Evolutionary conservation across 2,797 vertebrate genomes (phyloP).

Genomic region (Micromesistius poutassou): DNA sequence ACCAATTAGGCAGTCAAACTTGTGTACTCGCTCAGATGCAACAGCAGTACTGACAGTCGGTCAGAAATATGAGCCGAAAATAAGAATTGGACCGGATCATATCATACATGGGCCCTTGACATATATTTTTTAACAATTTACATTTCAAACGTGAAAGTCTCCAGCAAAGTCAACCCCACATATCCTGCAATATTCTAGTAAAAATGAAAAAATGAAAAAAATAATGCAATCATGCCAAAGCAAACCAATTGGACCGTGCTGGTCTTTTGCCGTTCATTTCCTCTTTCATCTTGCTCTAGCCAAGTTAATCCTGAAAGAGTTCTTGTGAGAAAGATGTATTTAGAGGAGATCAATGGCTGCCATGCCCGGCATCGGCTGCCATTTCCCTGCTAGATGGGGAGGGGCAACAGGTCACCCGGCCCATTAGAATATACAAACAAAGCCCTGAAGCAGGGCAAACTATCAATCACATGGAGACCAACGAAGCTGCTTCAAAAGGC

Average conservation of each 20-base stretch:
- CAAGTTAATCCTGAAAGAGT: constrained; percentile 55
- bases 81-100: not conserved
- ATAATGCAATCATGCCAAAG: constrained; percentile 7
- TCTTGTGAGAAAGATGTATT: constrained; percentile 60
- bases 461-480: constrained; percentile 70
- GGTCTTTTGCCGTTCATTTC: constrained; percentile 10
- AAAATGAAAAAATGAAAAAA: not conserved
- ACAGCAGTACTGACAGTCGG: not conserved
- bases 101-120: not conserved
- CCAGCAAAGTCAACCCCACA: not conserved
- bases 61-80: not conserved
- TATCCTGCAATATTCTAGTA: not conserved
- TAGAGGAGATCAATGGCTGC: constrained; percentile 70
- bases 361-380: constrained; percentile 70
- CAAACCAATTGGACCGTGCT: not conserved
- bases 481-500: constrained; percentile 41
- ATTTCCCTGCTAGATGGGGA: constrained; percentile 71
- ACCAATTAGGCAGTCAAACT: not conserved
- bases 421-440: constrained; percentile 79
- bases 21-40: not conserved
- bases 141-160: not conserved
- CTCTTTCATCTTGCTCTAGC: constrained; percentile 52
- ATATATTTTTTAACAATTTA: not conserved
- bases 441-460: constrained; percentile 49
- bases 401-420: constrained; percentile 72